These are phyloP conservation scores for Diorhabda carinulata DNA, from an alignment of 1,140 invertebrate genomes.

Conservation along the genomic window DNA sequence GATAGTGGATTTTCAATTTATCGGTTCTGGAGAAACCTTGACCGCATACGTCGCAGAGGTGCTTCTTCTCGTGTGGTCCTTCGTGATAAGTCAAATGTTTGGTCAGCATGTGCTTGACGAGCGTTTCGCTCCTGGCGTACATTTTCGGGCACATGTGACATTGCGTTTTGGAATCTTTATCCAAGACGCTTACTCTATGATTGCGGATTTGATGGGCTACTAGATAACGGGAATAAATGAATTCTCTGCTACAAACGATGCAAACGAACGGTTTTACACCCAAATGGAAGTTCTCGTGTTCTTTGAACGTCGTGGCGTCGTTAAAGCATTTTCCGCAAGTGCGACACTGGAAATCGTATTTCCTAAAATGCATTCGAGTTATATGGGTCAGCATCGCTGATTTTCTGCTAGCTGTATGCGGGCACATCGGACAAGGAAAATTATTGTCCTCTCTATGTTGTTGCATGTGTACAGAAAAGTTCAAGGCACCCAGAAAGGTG, in stretches of 20 bases:
- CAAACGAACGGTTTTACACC: conserved; percentile 65
- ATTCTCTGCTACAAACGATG: conserved; percentile 59
- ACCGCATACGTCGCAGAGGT: conserved; percentile 54
- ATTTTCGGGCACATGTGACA: conserved; percentile 48
- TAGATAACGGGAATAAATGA: conserved; percentile 54
- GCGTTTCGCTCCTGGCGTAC: conserved; percentile 47
- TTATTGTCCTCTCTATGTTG: conserved; percentile 31
- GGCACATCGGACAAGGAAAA: conserved; percentile 36
- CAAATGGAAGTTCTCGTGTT: conserved; percentile 62
- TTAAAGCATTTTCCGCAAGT: conserved; percentile 53
- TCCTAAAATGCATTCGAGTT: conserved; percentile 33
- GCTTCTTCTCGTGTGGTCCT: conserved; percentile 40
- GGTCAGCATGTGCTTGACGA: conserved; percentile 53
- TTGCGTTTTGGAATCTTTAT: conserved; percentile 35
- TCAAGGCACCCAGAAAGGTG: conserved; percentile 31
- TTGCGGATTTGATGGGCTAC: conserved; percentile 45
- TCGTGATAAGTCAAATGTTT: conserved; percentile 49
- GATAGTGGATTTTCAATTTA: conserved; percentile 58
- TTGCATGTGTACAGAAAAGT: conserved; percentile 34
- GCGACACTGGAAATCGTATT: conserved; percentile 50
- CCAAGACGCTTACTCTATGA: conserved; percentile 45
- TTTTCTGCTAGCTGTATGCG: conserved; percentile 31
- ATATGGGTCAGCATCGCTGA: conserved; percentile 35
- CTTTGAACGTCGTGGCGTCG: conserved; percentile 39
- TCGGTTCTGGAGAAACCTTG: conserved; percentile 57